Evolutionary conservation across 2,113 vertebrate genomes (phyloP).

Genomic region (Desmodus rotundus): DNA sequence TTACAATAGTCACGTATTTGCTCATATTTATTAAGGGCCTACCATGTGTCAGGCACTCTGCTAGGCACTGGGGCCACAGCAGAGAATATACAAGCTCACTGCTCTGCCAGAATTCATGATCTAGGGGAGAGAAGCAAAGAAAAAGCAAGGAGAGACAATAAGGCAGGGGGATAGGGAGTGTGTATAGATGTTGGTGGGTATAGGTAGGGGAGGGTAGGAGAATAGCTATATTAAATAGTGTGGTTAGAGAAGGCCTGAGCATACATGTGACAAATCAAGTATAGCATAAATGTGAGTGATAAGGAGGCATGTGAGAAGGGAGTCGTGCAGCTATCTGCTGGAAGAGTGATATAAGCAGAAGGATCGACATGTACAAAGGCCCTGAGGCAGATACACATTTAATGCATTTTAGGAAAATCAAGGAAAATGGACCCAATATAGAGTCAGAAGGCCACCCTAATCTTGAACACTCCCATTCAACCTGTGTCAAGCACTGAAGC

Average conservation of each 20-base stretch:
- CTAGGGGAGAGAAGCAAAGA: background rate
- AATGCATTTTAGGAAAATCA: background rate
- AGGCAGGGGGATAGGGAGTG: background rate
- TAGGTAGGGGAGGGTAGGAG: background rate
- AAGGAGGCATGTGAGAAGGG: background rate
- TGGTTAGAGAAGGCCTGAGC: background rate
- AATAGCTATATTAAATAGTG: background rate
- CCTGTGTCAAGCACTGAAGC: background rate
- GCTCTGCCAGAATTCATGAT: background rate
- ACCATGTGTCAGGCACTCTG: background rate
- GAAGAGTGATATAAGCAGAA: background rate
- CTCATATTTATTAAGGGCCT: background rate
- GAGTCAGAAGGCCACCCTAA: background rate
- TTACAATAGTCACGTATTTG: background rate
- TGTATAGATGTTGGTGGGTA: background rate
- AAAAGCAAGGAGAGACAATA: background rate
- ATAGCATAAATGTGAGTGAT: background rate
- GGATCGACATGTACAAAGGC: background rate
- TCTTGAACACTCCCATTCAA: background rate
- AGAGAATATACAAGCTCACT: background rate
- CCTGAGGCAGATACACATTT: background rate
- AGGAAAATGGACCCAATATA: background rate
- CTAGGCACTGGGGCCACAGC: background rate
- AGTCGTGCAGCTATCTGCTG: background rate
- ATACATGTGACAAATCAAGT: too few relatives aligned